Evolutionary conservation across 2,888 invertebrate genomes (phyloP).

Genomic region (Phanerotoma sp.): DNA sequence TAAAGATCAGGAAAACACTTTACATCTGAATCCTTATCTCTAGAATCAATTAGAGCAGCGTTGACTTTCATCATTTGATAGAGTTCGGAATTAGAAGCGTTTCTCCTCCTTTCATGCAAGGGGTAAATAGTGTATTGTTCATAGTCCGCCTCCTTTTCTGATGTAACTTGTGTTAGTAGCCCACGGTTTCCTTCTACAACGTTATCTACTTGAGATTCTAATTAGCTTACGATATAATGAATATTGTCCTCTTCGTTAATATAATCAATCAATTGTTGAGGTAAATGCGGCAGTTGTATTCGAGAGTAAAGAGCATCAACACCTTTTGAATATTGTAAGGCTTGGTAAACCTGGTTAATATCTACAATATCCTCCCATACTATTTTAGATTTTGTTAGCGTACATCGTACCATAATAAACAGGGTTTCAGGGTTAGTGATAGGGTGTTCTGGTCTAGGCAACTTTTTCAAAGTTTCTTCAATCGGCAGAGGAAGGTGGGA

Average conservation of each 20-base stretch:
- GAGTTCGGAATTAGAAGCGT: too few species aligned
- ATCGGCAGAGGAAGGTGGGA: conserved; percentile 43
- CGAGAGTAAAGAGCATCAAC: conserved; percentile 39
- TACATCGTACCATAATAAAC: conserved; percentile 42
- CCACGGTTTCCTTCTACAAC: too few species aligned
- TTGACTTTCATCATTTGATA: too few species aligned
- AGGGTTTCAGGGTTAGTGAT: conserved; percentile 42
- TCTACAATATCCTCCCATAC: conserved; percentile 44
- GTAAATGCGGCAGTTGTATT: conserved; percentile 34
- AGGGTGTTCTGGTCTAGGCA: conserved; percentile 38
- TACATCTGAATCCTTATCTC: too few species aligned
- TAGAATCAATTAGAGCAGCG: too few species aligned
- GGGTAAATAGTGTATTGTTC: too few species aligned
- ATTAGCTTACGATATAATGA: too few species aligned
- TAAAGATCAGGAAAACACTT: conserved; percentile 27
- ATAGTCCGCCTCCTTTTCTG: too few species aligned
- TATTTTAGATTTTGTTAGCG: conserved; percentile 40
- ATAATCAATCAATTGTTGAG: conserved; percentile 27
- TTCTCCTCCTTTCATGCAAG: too few species aligned
- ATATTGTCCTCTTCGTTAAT: too few species aligned
- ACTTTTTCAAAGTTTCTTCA: conserved; percentile 42
- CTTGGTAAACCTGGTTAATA: conserved; percentile 39
- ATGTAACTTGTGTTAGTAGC: too few species aligned
- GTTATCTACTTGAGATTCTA: too few species aligned
- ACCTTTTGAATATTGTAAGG: conserved; percentile 40